Evolutionary conservation across 2,888 invertebrate species (phyloP).

Genomic region (Camponotus fellah): DNA sequence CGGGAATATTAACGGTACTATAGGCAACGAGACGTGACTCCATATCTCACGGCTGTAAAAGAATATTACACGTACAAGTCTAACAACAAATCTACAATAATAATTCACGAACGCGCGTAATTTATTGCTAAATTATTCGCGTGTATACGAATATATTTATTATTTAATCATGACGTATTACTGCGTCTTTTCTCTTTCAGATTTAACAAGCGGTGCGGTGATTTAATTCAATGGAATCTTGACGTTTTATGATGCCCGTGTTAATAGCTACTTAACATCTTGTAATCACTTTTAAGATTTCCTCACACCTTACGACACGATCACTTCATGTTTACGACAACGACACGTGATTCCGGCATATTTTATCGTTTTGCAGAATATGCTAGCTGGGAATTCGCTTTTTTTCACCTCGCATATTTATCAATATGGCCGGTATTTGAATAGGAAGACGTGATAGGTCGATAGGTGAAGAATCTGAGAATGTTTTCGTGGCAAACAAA

Average conservation of each 20-base stretch:
- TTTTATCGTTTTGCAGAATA: slow-evolving; percentile 31
- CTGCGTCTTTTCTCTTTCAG: background rate
- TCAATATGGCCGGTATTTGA: background rate
- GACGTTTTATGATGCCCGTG: slow-evolving; percentile 28
- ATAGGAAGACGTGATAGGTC: slow-evolving; percentile 25
- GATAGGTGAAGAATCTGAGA: background rate
- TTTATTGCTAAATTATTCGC: slow-evolving; percentile 13
- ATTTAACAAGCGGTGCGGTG: slow-evolving; percentile 3
- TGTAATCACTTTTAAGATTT: slow-evolving; percentile 43
- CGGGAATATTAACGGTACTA: slow-evolving; percentile 49
- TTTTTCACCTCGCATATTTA: slow-evolving; percentile 32
- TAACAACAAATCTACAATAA: slow-evolving; percentile 8
- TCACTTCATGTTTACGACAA: slow-evolving; percentile 36
- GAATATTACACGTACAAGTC: background rate
- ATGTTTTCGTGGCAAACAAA: background rate
- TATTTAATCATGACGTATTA: slow-evolving; percentile 7
- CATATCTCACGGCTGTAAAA: slow-evolving; percentile 30
- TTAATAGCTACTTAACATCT: slow-evolving; percentile 46
- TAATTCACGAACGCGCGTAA: slow-evolving; percentile 10
- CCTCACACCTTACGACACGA: slow-evolving; percentile 29
- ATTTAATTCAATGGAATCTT: slow-evolving; percentile 19
- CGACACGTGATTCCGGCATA: slow-evolving; percentile 14
- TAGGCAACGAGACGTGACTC: slow-evolving; percentile 13
- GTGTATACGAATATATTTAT: background rate
- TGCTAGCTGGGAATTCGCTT: slow-evolving; percentile 30